phyloP scores from a whole-genome alignment of 2,797 vertebrate genomes.

The Protonibea diacanthus region DNA sequence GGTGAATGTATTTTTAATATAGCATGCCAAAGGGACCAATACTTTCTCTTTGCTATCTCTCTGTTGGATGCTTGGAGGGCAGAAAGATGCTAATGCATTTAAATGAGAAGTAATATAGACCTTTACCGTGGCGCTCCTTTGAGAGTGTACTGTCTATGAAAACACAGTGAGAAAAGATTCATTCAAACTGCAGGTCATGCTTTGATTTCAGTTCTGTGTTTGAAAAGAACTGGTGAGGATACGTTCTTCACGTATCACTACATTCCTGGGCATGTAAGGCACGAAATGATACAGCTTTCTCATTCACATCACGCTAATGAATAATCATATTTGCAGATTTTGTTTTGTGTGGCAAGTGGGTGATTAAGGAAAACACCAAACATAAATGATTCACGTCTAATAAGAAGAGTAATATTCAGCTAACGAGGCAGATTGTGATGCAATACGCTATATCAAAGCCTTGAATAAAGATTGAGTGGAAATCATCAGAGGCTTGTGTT shows the following conservation, averaged over 20 bases:
- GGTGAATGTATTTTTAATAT: conserved; percentile 61
- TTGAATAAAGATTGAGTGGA: conserved; percentile 51
- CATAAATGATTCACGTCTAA: conserved; percentile 51
- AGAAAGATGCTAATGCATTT: conserved; percentile 67
- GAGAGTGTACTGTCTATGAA: conserved; percentile 38
- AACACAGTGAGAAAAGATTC: conserved; percentile 37
- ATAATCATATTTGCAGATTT: conserved; percentile 52
- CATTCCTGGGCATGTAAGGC: conserved; percentile 2
- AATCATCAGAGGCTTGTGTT: conserved; percentile 55
- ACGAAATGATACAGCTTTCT: conserved; percentile 25
- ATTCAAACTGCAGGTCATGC: conserved; percentile 29
- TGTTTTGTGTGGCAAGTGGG: conserved; percentile 38
- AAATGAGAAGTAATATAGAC: conserved; percentile 58
- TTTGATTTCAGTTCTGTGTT: conserved; percentile 20
- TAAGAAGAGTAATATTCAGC: conserved; percentile 39
- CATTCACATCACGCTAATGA: conserved; percentile 32
- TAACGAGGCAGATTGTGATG: conserved; percentile 55
- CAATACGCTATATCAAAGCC: conserved; percentile 54
- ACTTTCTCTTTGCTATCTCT: conserved; percentile 43
- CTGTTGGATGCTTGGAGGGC: conserved; percentile 48
- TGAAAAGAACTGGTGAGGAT: conserved; percentile 9
- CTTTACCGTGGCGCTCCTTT: conserved; percentile 39
- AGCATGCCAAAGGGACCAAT: conserved; percentile 43
- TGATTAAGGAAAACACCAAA: conserved; percentile 61
- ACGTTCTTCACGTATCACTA: conserved; percentile 2